Evolutionary conservation across 2,113 vertebrate species (phyloP).

Genomic region (Chiloscyllium plagiosum): DNA sequence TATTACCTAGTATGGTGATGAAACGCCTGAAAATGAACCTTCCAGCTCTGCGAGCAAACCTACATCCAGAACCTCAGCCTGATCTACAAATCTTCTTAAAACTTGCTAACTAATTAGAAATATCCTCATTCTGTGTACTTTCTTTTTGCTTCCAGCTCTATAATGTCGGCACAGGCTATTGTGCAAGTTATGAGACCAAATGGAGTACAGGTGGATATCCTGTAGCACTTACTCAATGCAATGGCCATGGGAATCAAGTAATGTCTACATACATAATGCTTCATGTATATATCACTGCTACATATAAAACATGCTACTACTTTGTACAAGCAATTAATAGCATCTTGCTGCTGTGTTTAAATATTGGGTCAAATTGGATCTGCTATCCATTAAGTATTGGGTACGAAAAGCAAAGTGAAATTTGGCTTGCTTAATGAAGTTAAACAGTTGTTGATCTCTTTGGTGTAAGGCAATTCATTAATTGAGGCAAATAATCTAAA

Average conservation of each 20-base stretch:
- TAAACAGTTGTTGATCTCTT: neutral
- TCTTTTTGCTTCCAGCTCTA: conserved; percentile 65
- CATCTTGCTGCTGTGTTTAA: neutral
- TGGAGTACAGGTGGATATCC: conserved; percentile 46
- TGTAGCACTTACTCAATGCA: conserved; percentile 64
- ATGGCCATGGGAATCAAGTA: conserved; percentile 68
- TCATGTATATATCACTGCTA: no score
- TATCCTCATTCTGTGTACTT: neutral
- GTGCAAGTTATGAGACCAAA: conserved; percentile 61
- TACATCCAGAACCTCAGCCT: no score
- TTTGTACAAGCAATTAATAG: neutral
- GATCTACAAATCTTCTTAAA: no score
- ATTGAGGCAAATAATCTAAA: neutral
- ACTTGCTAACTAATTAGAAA: no score
- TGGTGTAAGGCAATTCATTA: neutral
- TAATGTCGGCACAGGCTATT: conserved; percentile 68
- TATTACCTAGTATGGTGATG: no score
- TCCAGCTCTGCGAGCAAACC: no score
- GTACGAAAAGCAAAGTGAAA: neutral
- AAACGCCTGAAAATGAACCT: no score
- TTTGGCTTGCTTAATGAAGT: neutral
- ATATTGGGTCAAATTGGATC: neutral
- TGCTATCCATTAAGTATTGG: neutral
- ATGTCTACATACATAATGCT: neutral
- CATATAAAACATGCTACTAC: neutral